A percentile compares a stretch with the other conserved stretches of the same genome.
phyloP scores from a whole-genome alignment of 2,113 vertebrate species.

The Carassius gibelio region DNA sequence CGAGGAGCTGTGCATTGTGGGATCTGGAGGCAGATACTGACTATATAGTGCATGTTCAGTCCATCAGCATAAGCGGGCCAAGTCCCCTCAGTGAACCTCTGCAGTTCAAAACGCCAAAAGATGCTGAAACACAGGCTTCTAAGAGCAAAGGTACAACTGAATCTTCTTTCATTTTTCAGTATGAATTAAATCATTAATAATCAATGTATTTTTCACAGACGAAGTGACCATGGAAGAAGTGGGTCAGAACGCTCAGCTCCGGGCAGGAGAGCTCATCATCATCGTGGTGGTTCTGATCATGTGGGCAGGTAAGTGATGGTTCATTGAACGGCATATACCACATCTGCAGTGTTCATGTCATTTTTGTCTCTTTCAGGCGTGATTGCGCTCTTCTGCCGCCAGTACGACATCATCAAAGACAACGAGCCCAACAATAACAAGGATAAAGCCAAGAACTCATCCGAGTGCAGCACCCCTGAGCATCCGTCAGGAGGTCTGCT shows the following conservation, averaged over 20 bases:
- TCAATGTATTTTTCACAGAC: conserved; percentile 72
- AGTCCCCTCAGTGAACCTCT: conserved; percentile 90
- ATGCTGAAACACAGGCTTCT: conserved; percentile 88
- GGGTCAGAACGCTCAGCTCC: conserved; percentile 83
- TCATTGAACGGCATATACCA: not conserved
- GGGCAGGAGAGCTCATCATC: conserved; percentile 91
- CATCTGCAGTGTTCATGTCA: not conserved
- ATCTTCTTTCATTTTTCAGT: not conserved
- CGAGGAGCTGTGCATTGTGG: conserved; percentile 93
- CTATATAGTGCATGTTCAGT: conserved; percentile 95
- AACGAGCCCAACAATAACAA: conserved; percentile 98
- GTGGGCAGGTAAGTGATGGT: conserved; percentile 86
- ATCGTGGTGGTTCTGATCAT: conserved; percentile 94
- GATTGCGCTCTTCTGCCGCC: conserved; percentile 82
- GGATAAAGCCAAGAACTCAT: conserved; percentile 94
- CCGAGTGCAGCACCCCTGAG: conserved; percentile 94
- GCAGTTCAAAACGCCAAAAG: conserved; percentile 89
- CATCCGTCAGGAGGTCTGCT: conserved; percentile 91
- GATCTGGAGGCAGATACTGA: conserved; percentile 96
- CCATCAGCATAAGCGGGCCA: conserved; percentile 89
- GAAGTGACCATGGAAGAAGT: conserved; percentile 96
- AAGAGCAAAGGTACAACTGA: conserved; percentile 86
- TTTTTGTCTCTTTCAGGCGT: conserved; percentile 42
- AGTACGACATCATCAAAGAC: conserved; percentile 98
- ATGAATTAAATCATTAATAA: not conserved